Evolutionary conservation across 2,888 invertebrate species (phyloP), one percentile per base, ranked within the genome.

Genomic region (Eupithecia subumbrata): DNA sequence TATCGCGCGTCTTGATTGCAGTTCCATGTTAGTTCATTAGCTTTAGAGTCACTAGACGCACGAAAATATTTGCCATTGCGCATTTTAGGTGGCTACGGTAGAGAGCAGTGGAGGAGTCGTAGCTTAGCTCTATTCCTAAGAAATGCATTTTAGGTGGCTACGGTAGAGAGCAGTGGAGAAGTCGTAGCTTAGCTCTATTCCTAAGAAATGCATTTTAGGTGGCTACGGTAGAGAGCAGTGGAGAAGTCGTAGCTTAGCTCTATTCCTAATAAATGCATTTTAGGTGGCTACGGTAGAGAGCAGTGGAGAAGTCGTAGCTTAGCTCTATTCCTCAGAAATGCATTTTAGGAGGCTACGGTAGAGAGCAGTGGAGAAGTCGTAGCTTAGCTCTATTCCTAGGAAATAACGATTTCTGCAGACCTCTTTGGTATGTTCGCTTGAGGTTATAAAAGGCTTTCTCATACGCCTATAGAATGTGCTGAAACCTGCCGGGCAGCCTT

Each of bases 401-500:
- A 60, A 25, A 60, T 25, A 60, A 60, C 12, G 60, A 60, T 12
- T 12, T 60, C 60, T 25, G 5, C 25, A 22, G 25, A 56, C 60
- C 25, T 25, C 60, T 60, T 25, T 25, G 25, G 60, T 56, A 25
- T 66, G 48, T 68, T 67, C 71, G 68, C 52, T 64, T 9, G 16
- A 8, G 16, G 52, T 73, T 16, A 25, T 71, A 69, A 69, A 78
- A 76, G 73, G 60, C 76, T 80, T 79, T 79, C 81, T 80, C 81
- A 84, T 83, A 81, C 83, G 84, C 83, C 82, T 78, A 76, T 78
- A 75, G 77, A 68, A 18, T n/a, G 37, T 67, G 18, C 64, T 81
- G 73, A 75, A 92, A 92, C 91, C 89, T 88, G 92, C 86, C 84
- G 76, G 82, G 82, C 91, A 89, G 86, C 92, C 91, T 91, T 89